phyloP scores from a whole-genome alignment of 2,888 invertebrate species.

The Hemistola chrysoprasaria region DNA sequence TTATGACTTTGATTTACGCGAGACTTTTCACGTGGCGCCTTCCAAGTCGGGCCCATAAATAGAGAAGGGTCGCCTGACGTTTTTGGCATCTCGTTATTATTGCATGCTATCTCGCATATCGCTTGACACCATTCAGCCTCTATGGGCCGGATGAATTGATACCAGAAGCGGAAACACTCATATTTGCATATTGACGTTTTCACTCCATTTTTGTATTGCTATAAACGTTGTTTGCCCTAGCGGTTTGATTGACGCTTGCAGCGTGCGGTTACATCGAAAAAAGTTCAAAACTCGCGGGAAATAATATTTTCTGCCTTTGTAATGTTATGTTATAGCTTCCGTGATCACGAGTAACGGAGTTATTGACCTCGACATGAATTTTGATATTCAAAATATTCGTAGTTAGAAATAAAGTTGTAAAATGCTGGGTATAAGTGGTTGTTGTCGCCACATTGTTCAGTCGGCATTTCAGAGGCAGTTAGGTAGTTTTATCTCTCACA shows the following conservation, averaged over 20 bases:
- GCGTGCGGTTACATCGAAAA: conserved; percentile 3
- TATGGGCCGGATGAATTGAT: conserved; percentile 58
- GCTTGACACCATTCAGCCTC: conserved; percentile 60
- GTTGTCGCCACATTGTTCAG: conserved; percentile 69
- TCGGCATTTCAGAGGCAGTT: conserved; percentile 65
- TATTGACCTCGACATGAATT: too few relatives aligned
- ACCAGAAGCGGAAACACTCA: conserved; percentile 56
- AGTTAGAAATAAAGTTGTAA: conserved; percentile 31
- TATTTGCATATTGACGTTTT: conserved; percentile 62
- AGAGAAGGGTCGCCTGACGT: conserved; percentile 72
- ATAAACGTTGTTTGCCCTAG: conserved; percentile 21
- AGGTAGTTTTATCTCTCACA: conserved; percentile 81
- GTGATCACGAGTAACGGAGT: too few relatives aligned
- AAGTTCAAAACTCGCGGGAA: too few relatives aligned
- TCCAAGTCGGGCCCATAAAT: conserved; percentile 62
- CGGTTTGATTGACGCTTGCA: conserved; percentile 21
- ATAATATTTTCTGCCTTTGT: too few relatives aligned
- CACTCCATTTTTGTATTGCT: conserved; percentile 36
- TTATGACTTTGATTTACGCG: conserved; percentile 80
- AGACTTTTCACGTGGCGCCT: conserved; percentile 71
- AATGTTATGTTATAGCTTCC: too few relatives aligned
- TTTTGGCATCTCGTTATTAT: conserved; percentile 65
- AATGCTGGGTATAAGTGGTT: conserved; percentile 31
- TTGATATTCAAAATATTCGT: conserved; percentile 6
- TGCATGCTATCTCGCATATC: conserved; percentile 57